These are phyloP conservation scores for Sebastes vulpes DNA, from an alignment of 2,797 vertebrate genomes.

Conservation along the genomic window DNA sequence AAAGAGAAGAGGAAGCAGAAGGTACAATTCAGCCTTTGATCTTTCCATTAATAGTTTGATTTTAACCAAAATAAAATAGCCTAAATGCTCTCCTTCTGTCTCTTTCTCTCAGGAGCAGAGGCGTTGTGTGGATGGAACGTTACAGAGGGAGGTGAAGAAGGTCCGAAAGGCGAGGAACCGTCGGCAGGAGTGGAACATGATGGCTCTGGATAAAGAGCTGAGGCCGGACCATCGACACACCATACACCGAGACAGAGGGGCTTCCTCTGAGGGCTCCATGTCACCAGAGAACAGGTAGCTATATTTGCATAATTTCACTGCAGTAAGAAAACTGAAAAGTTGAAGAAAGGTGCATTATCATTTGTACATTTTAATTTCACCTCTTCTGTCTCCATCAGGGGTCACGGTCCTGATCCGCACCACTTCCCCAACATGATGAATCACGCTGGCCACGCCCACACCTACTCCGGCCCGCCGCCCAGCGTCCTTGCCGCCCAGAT, in stretches of 20 bases:
- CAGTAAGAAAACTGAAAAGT: background rate
- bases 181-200: conserved; percentile 99
- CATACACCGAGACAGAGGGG: conserved; percentile 93
- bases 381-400: conserved; percentile 79
- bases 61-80: background rate
- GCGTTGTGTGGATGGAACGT: conserved; percentile 93
- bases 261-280: conserved; percentile 95
- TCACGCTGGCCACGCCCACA: conserved; percentile 90
- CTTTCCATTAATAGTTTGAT: too few species aligned
- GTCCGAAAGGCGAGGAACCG: conserved; percentile 99
- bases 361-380: background rate
- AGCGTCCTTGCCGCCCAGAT: conserved; percentile 84
- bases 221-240: conserved; percentile 96
- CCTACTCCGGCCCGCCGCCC: conserved; percentile 88
- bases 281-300: conserved; percentile 96
- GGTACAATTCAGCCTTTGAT: conserved; percentile 77
- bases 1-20: conserved; percentile 98
- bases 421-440: conserved; percentile 95
- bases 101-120: conserved; percentile 91
- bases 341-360: background rate
- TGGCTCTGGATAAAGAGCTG: conserved; percentile 99
- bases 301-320: background rate
- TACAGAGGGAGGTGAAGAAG: conserved; percentile 99
- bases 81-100: conserved; percentile 11
- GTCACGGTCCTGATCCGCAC: conserved; percentile 90